Percentiles rank a stretch among this genome's conserved stretches.
Conservation (phyloP, 2,797 vertebrate genomes). For the Psittacula echo region DNA sequence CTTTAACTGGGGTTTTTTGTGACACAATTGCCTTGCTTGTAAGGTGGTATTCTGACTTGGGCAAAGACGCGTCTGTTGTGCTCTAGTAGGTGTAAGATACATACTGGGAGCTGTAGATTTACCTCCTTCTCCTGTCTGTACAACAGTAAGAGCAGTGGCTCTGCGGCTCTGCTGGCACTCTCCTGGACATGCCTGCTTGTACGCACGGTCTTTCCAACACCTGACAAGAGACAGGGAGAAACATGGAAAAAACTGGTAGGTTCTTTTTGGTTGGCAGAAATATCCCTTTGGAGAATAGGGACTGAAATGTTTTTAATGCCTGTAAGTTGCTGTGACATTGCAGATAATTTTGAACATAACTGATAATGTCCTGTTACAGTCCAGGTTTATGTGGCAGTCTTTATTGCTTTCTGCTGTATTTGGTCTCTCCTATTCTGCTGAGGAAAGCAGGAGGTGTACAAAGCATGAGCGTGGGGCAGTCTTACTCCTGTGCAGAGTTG, state of each 20-base stretch:
- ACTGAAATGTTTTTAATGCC: not conserved
- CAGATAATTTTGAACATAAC: not conserved
- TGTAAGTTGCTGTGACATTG: not conserved
- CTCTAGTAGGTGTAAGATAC: not conserved
- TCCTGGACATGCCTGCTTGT: constrained; percentile 95
- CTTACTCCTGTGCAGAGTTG: not conserved
- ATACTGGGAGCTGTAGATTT: not conserved
- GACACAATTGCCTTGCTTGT: not conserved
- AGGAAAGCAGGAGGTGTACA: not conserved
- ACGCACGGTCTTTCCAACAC: constrained; percentile 82
- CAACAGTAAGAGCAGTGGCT: constrained; percentile 91
- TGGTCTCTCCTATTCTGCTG: not conserved
- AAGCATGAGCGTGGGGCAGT: not conserved
- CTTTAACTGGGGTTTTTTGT: not conserved
- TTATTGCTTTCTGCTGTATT: not conserved
- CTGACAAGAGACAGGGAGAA: constrained; percentile 88
- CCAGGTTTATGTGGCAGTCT: not conserved
- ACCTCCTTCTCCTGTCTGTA: not conserved
- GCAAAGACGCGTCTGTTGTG: not conserved
- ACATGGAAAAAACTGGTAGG: constrained; percentile 93
- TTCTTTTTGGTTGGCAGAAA: not conserved
- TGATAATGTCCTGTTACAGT: not conserved
- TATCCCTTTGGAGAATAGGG: not conserved
- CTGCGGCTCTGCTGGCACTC: constrained; percentile 89
- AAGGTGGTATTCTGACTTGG: not conserved